Conservation (phyloP, 2,888 invertebrate species). For the Coelinius sp. region DNA sequence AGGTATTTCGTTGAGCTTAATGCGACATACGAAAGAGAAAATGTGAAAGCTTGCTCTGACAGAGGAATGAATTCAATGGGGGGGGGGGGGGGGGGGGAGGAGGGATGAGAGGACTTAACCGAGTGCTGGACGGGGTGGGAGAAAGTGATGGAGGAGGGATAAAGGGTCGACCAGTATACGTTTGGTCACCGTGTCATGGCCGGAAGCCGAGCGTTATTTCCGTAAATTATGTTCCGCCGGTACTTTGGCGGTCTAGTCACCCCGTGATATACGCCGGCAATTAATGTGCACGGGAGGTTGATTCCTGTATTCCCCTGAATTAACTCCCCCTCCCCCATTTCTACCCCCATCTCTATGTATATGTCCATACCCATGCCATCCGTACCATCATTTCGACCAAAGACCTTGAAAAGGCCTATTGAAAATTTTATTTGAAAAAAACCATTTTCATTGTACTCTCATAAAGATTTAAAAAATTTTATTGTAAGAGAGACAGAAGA, state of each 20-base stretch:
- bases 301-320: conserved; percentile 35
- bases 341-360: not conserved
- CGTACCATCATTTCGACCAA: not conserved
- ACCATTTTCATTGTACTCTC: not conserved
- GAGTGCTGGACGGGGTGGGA: not conserved
- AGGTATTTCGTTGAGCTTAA: not conserved
- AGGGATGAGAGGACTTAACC: conserved; percentile 22
- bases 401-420: not conserved
- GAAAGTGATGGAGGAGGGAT: conserved; percentile 11
- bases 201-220: conserved; percentile 36
- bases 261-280: conserved; percentile 61
- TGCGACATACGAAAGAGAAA: conserved; percentile 48
- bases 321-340: not conserved
- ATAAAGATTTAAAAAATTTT: not conserved
- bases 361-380: not conserved
- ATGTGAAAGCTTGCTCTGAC: conserved; percentile 37
- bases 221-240: conserved; percentile 41
- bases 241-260: conserved; percentile 37
- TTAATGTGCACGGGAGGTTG: conserved; percentile 54
- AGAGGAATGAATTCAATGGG: conserved; percentile 7
- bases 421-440: not conserved
- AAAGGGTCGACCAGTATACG: conserved; percentile 36
- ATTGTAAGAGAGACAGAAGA: not conserved
- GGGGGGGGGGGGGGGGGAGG: conserved; percentile 17
- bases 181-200: conserved; percentile 39